Base-by-base conservation (phyloP, 2,113 vertebrate genomes). In the Colistium nudipinnis region DNA sequence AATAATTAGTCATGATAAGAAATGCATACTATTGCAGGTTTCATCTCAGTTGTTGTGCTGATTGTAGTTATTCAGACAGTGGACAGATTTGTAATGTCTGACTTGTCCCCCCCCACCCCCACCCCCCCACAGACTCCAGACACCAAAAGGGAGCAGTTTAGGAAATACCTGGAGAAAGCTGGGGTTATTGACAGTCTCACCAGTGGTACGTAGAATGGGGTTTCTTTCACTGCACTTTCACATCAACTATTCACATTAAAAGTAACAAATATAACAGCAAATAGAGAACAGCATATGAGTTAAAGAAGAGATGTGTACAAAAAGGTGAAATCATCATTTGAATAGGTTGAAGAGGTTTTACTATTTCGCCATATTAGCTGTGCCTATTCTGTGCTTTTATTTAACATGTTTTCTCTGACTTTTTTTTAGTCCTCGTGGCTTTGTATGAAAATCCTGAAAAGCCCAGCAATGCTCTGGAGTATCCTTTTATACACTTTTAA, bases 381-480 rank as follows among this genome's bases (percentile, higher is more conserved):
- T 2, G 17, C 0, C n/a, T 57, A 2, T 35, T 38, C 19, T 70
- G 9, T 22, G 45, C 6, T 24, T 60, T 5, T 24, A 5, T 52
- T 19, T 4, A 39, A 36, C 9, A 6, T 0, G 33, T 52, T 30
- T 53, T 10, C 45, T 36, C 9, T 36, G 7, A 3, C 11, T 69
- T 13, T 33, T 31, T 91, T 93, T 74, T 90, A 98, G 97, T 96
- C 63, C 79, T 99, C 79, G 95, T 98, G 83, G 93, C 94, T 69
- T 87, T 99, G 62, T 99, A 97, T 78, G 96, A 98, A 93, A 94
- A 96, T 78, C 92, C 93, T 62, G 97, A 99, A 63, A 97, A 95
- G 91, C 97, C 98, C 83, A 94, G 54, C 61, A 95, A 97, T 84
- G 95, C 97, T 64, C 80, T 99, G 89, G 97, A 97, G 97, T 99